Evolutionary conservation across 2,797 vertebrate genomes (phyloP), one percentile per base, ranked within the genome.

Genomic region (Clarias laeviceps): DNA sequence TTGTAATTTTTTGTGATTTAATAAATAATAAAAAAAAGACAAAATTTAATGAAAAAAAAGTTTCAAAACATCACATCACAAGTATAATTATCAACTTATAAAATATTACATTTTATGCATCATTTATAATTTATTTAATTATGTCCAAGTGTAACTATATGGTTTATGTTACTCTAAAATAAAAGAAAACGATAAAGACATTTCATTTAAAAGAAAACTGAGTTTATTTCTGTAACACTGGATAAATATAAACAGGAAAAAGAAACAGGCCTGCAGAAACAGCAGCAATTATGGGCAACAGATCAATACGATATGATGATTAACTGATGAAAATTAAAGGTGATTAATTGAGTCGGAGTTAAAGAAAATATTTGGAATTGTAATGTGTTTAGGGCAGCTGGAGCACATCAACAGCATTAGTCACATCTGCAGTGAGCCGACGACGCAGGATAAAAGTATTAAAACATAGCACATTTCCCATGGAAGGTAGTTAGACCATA

Each of bases 161-260:
- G 45, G 29, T 34, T 77, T 34, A 34, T 6, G 22, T 14, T 22
- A 34, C 0, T 24, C 1, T 15, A 66, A 66, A 3, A 29, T 5
- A 4, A 66, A 66, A 3, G 3, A 29, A 22, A 11, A 22, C 8
- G 8, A 77, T 22, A 20, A 0, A 22, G 56, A 61, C 20, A 61
- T 12, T 15, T 50, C 11, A 50, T 50, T 7, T 61, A 8, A 61
- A 37, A 61, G 76, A 40, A 15, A 37, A n/a, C 9, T 0, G 29
- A 40, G 37, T 80, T 80, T 80, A 65, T 80, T 80, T 45, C 17
- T 32, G 9, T 20, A 77, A 59, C 18, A 57, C 50, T 32, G 73
- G 6, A 37, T 3, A 37, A 32, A 2, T n/a, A 17, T 14, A 37
- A 0, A 45, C 57, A 61, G 9, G 22, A n/a, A 61, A 34, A 20